Percentiles rank a stretch among this genome's conserved stretches.
Evolutionary conservation across 2,888 invertebrate genomes (phyloP).

Genomic region (Mythimna impura): DNA sequence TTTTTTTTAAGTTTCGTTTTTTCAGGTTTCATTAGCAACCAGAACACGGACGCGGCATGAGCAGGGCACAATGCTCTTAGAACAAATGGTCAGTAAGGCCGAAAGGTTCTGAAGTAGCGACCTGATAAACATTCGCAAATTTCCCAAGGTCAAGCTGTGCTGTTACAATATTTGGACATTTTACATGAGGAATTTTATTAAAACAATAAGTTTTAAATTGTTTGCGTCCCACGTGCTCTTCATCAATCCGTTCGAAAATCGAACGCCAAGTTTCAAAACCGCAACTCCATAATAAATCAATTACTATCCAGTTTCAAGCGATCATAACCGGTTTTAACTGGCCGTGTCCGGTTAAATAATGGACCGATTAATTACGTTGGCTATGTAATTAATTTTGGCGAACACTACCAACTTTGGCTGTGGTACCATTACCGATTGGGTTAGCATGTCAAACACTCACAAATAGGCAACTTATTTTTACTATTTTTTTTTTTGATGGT

Average conservation of each 20-base stretch:
- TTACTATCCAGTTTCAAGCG: slow-evolving; percentile 36
- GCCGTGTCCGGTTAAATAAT: slow-evolving; percentile 39
- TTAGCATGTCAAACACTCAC: slow-evolving; percentile 22
- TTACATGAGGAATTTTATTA: no score
- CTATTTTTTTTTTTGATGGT: no score
- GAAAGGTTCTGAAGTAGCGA: no score
- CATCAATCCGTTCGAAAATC: not conserved
- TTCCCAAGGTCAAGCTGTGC: not conserved
- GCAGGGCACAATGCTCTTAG: no score
- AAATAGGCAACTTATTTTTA: not conserved
- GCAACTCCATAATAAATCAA: slow-evolving; percentile 38
- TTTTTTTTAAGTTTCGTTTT: no score
- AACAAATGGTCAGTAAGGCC: no score
- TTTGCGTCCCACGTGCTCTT: not conserved
- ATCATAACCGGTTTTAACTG: slow-evolving; percentile 54
- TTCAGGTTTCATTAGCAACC: no score
- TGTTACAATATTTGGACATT: not conserved
- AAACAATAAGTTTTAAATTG: not conserved
- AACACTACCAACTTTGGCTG: slow-evolving; percentile 43
- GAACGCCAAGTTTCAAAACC: slow-evolving; percentile 14
- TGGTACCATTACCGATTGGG: slow-evolving; percentile 39
- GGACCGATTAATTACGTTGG: slow-evolving; percentile 48
- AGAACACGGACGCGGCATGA: no score
- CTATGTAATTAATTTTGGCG: slow-evolving; percentile 55
- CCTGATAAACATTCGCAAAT: not conserved